Conservation (phyloP, 2,113 vertebrate species). For the Nettapus auritus region DNA sequence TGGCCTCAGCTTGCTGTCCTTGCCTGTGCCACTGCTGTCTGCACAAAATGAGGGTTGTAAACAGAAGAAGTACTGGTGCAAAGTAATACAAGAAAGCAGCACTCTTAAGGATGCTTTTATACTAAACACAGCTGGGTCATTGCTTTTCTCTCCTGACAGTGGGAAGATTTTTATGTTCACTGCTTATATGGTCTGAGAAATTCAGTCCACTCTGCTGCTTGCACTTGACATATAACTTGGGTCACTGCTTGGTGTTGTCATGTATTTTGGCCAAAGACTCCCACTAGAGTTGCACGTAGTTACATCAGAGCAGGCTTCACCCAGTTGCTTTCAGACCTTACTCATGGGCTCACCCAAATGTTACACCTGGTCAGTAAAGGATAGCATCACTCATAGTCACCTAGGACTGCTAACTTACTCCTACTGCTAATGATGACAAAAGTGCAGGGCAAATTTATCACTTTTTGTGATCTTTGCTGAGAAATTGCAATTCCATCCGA, state of each 20-base stretch:
- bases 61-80: background rate
- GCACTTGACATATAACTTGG: background rate
- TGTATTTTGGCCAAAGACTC: background rate
- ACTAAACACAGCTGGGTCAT: background rate
- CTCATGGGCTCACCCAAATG: background rate
- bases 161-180: background rate
- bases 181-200: background rate
- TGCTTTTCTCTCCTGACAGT: background rate
- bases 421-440: background rate
- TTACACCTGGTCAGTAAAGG: background rate
- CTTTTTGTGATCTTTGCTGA: background rate
- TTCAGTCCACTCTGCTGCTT: background rate
- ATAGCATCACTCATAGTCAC: background rate
- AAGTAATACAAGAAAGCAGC: background rate
- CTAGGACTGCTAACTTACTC: background rate
- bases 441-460: background rate
- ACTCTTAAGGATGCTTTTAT: background rate
- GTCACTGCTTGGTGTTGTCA: background rate
- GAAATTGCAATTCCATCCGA: background rate
- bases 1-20: background rate
- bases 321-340: background rate
- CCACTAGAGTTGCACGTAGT: background rate
- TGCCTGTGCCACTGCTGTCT: rapidly evolving
- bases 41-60: background rate
- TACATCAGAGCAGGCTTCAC: background rate